phyloP scores from a whole-genome alignment of 2,113 vertebrate genomes.

The Eolophus roseicapilla region DNA sequence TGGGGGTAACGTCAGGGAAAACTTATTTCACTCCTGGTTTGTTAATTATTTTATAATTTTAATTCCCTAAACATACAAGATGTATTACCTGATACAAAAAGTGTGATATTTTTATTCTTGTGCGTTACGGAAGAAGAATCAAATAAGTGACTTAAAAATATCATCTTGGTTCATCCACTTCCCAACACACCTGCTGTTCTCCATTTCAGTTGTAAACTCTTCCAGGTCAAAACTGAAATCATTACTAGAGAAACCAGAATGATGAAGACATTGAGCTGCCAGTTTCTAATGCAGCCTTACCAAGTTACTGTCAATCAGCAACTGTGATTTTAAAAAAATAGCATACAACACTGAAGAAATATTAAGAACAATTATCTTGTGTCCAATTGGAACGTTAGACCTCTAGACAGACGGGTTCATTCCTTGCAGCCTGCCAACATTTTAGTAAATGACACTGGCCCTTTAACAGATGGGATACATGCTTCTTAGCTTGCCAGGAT shows the following conservation, averaged over 20 bases:
- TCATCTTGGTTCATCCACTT: slow-evolving; percentile 46
- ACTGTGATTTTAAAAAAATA: slow-evolving; percentile 21
- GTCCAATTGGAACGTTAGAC: slow-evolving; percentile 64
- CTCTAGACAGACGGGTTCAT: slow-evolving; percentile 65
- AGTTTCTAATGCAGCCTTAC: slow-evolving; percentile 69
- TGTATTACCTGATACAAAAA: slow-evolving; percentile 1
- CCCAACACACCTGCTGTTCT: slow-evolving; percentile 66
- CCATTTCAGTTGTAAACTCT: slow-evolving; percentile 58
- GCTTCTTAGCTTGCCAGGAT: slow-evolving; percentile 73
- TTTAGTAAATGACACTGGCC: slow-evolving; percentile 71
- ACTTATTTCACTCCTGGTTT: neutral
- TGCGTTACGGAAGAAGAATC: slow-evolving; percentile 37
- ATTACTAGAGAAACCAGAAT: slow-evolving; percentile 66
- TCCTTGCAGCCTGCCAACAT: slow-evolving; percentile 66
- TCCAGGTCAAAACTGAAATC: slow-evolving; percentile 67
- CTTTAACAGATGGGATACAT: slow-evolving; percentile 76
- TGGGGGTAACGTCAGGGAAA: neutral
- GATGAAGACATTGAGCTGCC: slow-evolving; percentile 62
- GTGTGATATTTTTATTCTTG: neutral
- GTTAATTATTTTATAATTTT: neutral
- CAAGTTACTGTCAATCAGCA: slow-evolving; percentile 69
- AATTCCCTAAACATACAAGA: neutral
- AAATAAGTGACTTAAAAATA: slow-evolving; percentile 67
- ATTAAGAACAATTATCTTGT: slow-evolving; percentile 69
- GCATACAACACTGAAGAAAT: slow-evolving; percentile 43